A percentile compares a stretch with the other conserved stretches of the same genome.
Evolutionary conservation across 1,140 invertebrate genomes (phyloP).

Genomic region (Frieseomelitta varia): DNA sequence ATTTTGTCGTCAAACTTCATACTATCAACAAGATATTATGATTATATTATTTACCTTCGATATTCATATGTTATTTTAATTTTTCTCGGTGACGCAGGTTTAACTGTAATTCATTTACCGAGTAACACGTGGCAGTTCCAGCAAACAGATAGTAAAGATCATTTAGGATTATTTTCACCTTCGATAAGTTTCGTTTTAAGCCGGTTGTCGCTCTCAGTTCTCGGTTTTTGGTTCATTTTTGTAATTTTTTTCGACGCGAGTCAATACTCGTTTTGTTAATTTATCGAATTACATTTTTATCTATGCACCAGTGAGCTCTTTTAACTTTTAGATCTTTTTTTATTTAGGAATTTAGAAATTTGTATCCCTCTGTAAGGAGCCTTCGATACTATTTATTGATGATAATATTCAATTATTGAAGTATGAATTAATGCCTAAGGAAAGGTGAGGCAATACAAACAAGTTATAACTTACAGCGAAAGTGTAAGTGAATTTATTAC

Average conservation of each 20-base stretch:
- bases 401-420: too few species aligned
- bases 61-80: neutral
- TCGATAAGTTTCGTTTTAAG: slow-evolving; percentile 19
- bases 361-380: too few species aligned
- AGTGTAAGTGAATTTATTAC: too few species aligned
- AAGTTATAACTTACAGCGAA: too few species aligned
- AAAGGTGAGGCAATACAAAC: too few species aligned
- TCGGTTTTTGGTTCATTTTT: neutral
- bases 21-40: too few species aligned
- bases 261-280: neutral
- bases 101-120: neutral
- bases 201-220: slow-evolving; percentile 41
- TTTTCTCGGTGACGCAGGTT: neutral
- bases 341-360: too few species aligned
- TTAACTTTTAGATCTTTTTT: neutral
- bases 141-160: slow-evolving; percentile 27
- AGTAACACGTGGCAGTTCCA: neutral
- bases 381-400: too few species aligned
- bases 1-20: too few species aligned
- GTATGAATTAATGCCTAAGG: too few species aligned
- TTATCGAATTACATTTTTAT: neutral
- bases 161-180: slow-evolving; percentile 38
- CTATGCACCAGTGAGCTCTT: neutral
- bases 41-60: neutral
- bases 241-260: neutral